These are phyloP conservation scores for Myrmophylax atrothorax DNA, from an alignment of 2,113 vertebrate genomes.

Conservation along the genomic window DNA sequence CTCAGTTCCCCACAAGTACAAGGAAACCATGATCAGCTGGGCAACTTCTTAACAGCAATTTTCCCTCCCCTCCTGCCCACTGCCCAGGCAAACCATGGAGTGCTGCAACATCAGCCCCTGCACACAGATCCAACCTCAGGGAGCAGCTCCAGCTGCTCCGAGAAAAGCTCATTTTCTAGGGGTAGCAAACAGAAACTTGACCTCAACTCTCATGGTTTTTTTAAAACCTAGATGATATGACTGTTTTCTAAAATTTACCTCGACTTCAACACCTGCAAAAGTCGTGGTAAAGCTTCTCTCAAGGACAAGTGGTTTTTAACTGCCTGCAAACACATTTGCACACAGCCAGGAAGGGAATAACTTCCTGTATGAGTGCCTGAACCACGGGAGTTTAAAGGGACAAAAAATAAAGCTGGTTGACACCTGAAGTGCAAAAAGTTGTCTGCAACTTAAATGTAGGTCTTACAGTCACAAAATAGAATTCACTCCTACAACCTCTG, in stretches of 20 bases:
- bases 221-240: background rate
- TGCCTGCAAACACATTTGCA: background rate
- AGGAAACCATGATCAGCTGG: background rate
- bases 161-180: background rate
- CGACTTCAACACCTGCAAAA: background rate
- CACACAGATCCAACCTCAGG: background rate
- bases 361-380: background rate
- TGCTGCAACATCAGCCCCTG: background rate
- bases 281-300: background rate
- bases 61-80: background rate
- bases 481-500: background rate
- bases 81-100: accelerated
- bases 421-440: background rate
- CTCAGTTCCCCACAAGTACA: background rate
- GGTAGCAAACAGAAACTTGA: background rate
- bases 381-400: background rate
- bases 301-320: background rate
- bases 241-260: background rate
- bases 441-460: background rate
- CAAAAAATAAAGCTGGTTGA: background rate
- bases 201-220: background rate
- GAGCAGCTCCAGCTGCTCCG: background rate
- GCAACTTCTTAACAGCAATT: background rate
- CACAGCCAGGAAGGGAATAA: background rate
- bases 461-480: background rate